phyloP scores from a whole-genome alignment of 2,888 invertebrate genomes.

The Gymnoscelis rufifasciata region DNA sequence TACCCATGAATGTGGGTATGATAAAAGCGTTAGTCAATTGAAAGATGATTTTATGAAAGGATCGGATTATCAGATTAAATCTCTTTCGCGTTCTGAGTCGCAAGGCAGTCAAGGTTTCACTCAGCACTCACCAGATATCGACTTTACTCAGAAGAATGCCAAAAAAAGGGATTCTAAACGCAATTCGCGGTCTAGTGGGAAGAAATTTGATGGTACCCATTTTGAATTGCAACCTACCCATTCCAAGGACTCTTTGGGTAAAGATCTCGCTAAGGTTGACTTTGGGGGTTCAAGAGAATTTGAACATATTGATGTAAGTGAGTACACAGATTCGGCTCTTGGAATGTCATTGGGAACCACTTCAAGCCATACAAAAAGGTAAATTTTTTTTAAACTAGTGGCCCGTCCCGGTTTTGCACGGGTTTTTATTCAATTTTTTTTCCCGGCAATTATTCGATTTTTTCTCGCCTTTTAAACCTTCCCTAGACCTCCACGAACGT shows the following conservation, averaged over 20 bases:
- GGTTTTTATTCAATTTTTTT: too few species aligned
- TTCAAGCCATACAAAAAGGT: too few species aligned
- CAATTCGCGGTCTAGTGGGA: too few species aligned
- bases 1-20: neutral
- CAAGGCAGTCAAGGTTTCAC: neutral
- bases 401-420: too few species aligned
- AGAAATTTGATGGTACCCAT: neutral
- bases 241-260: neutral
- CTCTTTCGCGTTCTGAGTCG: neutral
- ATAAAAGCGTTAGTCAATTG: too few species aligned
- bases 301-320: neutral
- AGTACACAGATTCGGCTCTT: constrained; percentile 2
- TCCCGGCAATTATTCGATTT: too few species aligned
- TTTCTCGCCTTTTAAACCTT: too few species aligned
- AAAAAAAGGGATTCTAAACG: too few species aligned
- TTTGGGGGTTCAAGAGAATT: neutral
- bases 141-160: neutral
- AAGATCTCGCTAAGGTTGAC: neutral
- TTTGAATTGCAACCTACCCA: neutral
- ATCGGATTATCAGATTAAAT: too few species aligned
- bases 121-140: neutral
- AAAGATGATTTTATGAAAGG: too few species aligned
- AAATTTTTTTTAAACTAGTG: too few species aligned
- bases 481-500: too few species aligned
- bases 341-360: neutral